These are phyloP conservation scores for Hedya salicella DNA, from an alignment of 2,888 invertebrate genomes.

Conservation along the genomic window DNA sequence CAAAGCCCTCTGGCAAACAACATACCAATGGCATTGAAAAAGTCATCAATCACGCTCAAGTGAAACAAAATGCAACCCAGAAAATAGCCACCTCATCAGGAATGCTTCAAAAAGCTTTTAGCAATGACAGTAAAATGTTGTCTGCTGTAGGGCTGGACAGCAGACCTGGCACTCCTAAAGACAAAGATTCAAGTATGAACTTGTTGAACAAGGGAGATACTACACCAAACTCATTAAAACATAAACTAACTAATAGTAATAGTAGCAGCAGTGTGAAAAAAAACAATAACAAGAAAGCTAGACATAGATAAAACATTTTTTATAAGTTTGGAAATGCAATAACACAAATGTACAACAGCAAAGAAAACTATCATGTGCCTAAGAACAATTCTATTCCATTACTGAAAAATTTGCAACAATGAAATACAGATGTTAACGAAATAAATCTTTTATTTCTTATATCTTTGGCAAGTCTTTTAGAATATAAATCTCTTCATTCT, in stretches of 20 bases:
- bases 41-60: slow-evolving; percentile 66
- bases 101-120: slow-evolving; percentile 74
- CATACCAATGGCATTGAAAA: slow-evolving; percentile 81
- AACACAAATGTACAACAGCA: slow-evolving; percentile 28
- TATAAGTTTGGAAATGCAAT: slow-evolving; percentile 14
- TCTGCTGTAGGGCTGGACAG: slow-evolving; percentile 75
- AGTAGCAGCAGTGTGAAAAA: slow-evolving; percentile 87
- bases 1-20: slow-evolving; percentile 81
- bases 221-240: slow-evolving; percentile 79
- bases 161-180: slow-evolving; percentile 80
- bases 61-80: slow-evolving; percentile 73
- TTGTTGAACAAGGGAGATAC: slow-evolving; percentile 70
- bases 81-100: slow-evolving; percentile 74
- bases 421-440: slow-evolving; percentile 43
- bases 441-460: slow-evolving; percentile 39
- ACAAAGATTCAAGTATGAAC: slow-evolving; percentile 69
- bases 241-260: slow-evolving; percentile 76
- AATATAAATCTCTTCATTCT: neutral
- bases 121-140: slow-evolving; percentile 74
- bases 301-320: slow-evolving; percentile 87
- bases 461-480: slow-evolving; percentile 25
- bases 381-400: slow-evolving; percentile 15
- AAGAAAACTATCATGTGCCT: slow-evolving; percentile 26
- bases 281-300: slow-evolving; percentile 91
- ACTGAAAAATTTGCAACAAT: slow-evolving; percentile 27